A percentile compares a stretch with the other conserved stretches of the same genome.
These are phyloP conservation scores for Molorchus minor DNA, from an alignment of 2,888 invertebrate genomes.

Conservation along the genomic window DNA sequence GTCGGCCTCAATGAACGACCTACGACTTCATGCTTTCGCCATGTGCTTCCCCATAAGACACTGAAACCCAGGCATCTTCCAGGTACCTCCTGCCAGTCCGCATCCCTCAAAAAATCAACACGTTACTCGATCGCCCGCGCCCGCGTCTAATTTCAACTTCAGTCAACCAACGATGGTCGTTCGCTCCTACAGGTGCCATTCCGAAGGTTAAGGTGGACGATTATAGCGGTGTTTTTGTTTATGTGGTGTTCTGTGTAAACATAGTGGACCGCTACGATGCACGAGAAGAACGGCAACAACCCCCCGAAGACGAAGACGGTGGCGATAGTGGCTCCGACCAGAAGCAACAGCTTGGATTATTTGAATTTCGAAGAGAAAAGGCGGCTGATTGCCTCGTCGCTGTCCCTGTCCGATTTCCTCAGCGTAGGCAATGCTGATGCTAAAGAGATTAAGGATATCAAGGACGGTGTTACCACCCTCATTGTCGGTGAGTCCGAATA, in stretches of 20 bases:
- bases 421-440: conserved; percentile 53
- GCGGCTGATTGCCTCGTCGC: conserved; percentile 86
- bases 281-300: conserved; percentile 50
- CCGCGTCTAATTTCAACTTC: neutral
- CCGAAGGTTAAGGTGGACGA: conserved; percentile 8
- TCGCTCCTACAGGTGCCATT: conserved; percentile 33
- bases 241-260: neutral
- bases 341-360: conserved; percentile 88
- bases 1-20: neutral
- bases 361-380: conserved; percentile 92
- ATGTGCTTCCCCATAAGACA: conserved; percentile 9
- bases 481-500: conserved; percentile 57
- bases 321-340: conserved; percentile 75
- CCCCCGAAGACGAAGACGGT: conserved; percentile 66
- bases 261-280: conserved; percentile 45
- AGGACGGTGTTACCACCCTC: conserved; percentile 57
- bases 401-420: conserved; percentile 84
- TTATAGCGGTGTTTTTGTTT: neutral
- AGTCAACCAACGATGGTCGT: neutral
- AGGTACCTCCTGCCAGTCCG: too few relatives aligned
- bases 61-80: too few relatives aligned
- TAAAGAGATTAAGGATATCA: conserved; percentile 55
- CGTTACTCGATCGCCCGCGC: neutral
- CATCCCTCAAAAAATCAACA: too few relatives aligned
- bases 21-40: neutral